These are phyloP conservation scores for Plutomurus gul DNA, from an alignment of 1,140 invertebrate species.

Conservation along the genomic window DNA sequence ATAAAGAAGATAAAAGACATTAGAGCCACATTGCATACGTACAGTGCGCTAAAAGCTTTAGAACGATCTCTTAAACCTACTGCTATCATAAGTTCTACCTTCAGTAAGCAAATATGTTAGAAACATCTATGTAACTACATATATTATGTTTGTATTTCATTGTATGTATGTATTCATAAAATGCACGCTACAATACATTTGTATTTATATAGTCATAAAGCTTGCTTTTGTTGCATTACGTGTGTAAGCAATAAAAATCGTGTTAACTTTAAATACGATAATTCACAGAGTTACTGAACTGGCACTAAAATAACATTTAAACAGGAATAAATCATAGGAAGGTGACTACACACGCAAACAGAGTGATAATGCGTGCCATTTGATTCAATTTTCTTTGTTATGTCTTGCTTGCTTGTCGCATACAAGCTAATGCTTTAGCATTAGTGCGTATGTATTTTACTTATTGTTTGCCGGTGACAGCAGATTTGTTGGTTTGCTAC, in stretches of 20 bases:
- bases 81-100: too few relatives aligned
- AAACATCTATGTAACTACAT: background rate
- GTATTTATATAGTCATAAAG: background rate
- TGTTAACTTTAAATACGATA: too few relatives aligned
- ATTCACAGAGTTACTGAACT: too few relatives aligned
- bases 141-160: slow-evolving; percentile 3
- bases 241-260: too few relatives aligned
- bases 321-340: background rate
- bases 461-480: too few relatives aligned
- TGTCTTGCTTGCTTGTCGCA: too few relatives aligned
- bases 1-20: slow-evolving; percentile 8
- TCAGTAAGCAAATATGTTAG: too few relatives aligned
- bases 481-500: too few relatives aligned
- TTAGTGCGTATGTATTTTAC: too few relatives aligned
- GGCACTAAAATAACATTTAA: too few relatives aligned
- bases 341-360: background rate
- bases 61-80: too few relatives aligned
- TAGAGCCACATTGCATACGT: background rate
- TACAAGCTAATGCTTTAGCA: too few relatives aligned
- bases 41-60: background rate
- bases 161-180: background rate
- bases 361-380: background rate
- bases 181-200: background rate
- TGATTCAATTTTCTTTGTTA: slow-evolving; percentile 7
- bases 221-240: background rate